phyloP scores from a whole-genome alignment of 2,888 invertebrate species.

The Volucella zonaria region DNA sequence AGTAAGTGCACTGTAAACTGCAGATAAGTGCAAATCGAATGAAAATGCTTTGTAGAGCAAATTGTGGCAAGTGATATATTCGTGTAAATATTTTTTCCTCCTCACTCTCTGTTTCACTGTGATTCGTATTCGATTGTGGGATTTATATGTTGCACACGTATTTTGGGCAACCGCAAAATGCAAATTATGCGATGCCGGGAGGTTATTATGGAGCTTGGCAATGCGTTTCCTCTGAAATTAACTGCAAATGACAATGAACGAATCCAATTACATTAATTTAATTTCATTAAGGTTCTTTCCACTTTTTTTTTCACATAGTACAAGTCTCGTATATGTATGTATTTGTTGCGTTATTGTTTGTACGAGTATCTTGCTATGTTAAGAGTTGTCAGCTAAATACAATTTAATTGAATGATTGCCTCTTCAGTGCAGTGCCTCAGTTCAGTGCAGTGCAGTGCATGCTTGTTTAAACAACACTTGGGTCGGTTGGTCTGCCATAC shows the following conservation, averaged over 20 bases:
- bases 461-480: too few relatives aligned
- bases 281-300: conserved; percentile 60
- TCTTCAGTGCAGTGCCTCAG: conserved; percentile 43
- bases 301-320: conserved; percentile 37
- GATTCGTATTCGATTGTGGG: conserved; percentile 10
- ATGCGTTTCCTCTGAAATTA: conserved; percentile 65
- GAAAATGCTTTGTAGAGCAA: conserved; percentile 68
- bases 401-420: conserved; percentile 61
- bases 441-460: background rate
- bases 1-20: conserved; percentile 82
- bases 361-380: conserved; percentile 10
- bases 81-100: conserved; percentile 53
- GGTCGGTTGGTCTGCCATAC: too few relatives aligned
- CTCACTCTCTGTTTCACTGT: background rate
- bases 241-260: conserved; percentile 68
- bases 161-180: conserved; percentile 66
- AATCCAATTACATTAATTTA: conserved; percentile 70
- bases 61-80: conserved; percentile 71
- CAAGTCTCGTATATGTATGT: background rate
- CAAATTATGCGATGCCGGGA: conserved; percentile 63
- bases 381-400: conserved; percentile 34
- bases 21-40: conserved; percentile 79
- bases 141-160: conserved; percentile 69
- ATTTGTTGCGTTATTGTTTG: background rate
- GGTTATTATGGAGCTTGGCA: conserved; percentile 48